phyloP scores from a whole-genome alignment of 1,140 invertebrate species.

The Papilio glaucus region DNA sequence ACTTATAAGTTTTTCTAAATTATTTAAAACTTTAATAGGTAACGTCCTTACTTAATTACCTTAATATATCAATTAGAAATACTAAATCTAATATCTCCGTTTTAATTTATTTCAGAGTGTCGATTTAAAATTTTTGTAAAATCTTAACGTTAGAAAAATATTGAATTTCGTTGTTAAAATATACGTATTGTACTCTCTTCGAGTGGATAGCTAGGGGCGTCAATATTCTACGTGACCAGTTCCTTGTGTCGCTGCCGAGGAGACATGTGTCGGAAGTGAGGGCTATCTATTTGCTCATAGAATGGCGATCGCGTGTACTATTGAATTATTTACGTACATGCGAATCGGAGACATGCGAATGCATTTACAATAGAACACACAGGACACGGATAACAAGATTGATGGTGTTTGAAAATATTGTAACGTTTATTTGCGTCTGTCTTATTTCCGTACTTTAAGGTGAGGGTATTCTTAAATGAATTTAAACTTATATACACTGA shows the following conservation, averaged over 20 bases:
- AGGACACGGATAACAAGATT: conserved; percentile 12
- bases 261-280: conserved; percentile 80
- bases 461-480: too few species aligned
- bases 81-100: conserved; percentile 1
- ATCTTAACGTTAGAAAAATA: conserved; percentile 28
- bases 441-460: too few species aligned
- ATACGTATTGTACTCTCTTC: conserved; percentile 52
- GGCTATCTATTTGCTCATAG: conserved; percentile 77
- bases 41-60: too few species aligned
- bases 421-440: background rate
- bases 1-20: too few species aligned
- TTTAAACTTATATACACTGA: too few species aligned
- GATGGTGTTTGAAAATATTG: conserved; percentile 3
- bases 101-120: background rate
- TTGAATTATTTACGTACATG: conserved; percentile 69
- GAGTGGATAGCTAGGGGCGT: conserved; percentile 71
- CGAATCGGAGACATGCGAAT: conserved; percentile 51
- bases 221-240: conserved; percentile 80
- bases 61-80: too few species aligned
- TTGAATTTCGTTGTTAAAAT: conserved; percentile 44
- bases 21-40: too few species aligned
- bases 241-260: conserved; percentile 66
- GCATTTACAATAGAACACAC: conserved; percentile 48
- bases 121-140: background rate
- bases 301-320: conserved; percentile 64